Conservation (phyloP, 53 echinoderm and acorn worm genomes). For the Astropecten irregularis region DNA sequence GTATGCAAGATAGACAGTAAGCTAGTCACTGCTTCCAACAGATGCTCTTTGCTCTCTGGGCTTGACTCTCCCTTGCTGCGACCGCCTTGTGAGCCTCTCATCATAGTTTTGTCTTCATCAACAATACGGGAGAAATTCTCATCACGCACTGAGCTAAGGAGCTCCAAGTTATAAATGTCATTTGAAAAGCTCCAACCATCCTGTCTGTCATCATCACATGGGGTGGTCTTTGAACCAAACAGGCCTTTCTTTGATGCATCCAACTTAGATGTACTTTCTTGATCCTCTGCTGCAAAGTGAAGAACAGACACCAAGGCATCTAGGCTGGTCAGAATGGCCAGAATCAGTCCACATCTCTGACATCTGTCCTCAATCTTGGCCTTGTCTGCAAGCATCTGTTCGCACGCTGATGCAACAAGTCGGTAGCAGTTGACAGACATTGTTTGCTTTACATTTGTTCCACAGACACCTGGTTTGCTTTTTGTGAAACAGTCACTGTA, state of each 20-base stretch:
- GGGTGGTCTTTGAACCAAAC: background rate
- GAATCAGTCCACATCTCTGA: background rate
- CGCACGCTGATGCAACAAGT: background rate
- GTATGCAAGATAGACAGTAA: background rate
- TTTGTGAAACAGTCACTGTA: too few species aligned
- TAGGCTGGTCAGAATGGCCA: background rate
- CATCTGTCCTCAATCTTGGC: background rate
- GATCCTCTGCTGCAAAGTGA: background rate
- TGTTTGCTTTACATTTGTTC: too few species aligned
- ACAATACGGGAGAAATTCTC: background rate
- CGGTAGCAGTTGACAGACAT: background rate
- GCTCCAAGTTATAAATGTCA: constrained; percentile 11
- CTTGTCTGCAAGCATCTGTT: background rate
- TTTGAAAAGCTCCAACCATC: background rate
- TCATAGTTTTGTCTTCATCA: background rate
- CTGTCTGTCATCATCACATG: background rate
- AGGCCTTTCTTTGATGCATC: background rate
- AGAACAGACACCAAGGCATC: background rate
- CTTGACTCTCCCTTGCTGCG: background rate
- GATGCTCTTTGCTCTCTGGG: background rate
- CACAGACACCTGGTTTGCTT: too few species aligned
- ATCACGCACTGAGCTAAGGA: background rate
- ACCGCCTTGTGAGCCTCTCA: background rate
- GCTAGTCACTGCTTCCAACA: background rate
- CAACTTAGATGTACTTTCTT: background rate